Evolutionary conservation across 2,113 vertebrate genomes (phyloP).

Genomic region (Cygnus buccinator): DNA sequence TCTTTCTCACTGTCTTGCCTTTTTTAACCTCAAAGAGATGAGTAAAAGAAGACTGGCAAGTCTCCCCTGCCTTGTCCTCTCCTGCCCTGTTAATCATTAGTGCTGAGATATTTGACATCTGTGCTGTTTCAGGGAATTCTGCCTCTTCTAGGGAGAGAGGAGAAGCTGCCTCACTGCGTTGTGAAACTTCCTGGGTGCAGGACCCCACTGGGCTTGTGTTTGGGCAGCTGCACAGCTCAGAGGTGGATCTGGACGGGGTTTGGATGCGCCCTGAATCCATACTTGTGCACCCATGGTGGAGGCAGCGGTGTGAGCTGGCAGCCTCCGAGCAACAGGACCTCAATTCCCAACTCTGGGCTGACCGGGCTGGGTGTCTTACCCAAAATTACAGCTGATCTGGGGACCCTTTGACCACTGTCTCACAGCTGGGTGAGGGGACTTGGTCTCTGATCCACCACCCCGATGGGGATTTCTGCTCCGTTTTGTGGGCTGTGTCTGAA

Average conservation of each 20-base stretch:
- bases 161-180: neutral
- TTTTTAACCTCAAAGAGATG: neutral
- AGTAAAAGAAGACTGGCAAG: neutral
- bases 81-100: slow-evolving; percentile 55
- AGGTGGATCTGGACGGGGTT: neutral
- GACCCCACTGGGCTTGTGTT: neutral
- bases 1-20: neutral
- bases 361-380: neutral
- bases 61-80: neutral
- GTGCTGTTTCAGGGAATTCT: neutral
- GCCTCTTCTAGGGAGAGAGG: neutral
- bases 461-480: neutral
- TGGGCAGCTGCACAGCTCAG: accelerated
- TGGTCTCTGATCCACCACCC: neutral
- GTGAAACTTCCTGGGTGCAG: neutral
- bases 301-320: neutral
- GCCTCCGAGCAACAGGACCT: accelerated
- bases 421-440: neutral
- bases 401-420: neutral
- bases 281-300: neutral
- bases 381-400: neutral
- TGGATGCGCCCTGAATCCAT: neutral
- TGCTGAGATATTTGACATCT: neutral
- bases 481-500: neutral
- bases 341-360: neutral